phyloP scores from a whole-genome alignment of 2,888 invertebrate genomes.

The Steinernema scapterisci region DNA sequence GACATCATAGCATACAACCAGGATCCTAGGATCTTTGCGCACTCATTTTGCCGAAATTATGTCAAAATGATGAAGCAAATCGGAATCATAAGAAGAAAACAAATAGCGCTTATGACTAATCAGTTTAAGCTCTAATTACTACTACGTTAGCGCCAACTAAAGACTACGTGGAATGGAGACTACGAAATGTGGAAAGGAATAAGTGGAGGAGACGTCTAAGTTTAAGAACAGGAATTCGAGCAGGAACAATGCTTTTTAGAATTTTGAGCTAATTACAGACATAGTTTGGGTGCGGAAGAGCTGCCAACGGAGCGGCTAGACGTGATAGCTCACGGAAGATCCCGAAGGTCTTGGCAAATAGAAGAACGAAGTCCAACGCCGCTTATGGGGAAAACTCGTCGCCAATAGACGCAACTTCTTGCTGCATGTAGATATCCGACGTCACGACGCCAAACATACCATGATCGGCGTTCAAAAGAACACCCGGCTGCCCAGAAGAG shows the following conservation, averaged over 20 bases:
- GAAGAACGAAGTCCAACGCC: not conserved
- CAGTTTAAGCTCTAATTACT: slow-evolving; percentile 17
- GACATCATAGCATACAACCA: slow-evolving; percentile 3
- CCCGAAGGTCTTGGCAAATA: too few species aligned
- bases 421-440: slow-evolving; percentile 17
- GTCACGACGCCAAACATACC: slow-evolving; percentile 7
- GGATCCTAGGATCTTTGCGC: not conserved
- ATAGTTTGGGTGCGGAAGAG: not conserved
- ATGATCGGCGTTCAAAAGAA: not conserved
- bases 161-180: slow-evolving; percentile 9
- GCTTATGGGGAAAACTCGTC: not conserved
- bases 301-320: too few species aligned
- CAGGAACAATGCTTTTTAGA: too few species aligned
- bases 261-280: not conserved
- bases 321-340: too few species aligned
- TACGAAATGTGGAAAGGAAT: slow-evolving; percentile 12
- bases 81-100: slow-evolving; percentile 8
- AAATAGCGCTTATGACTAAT: not conserved
- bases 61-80: slow-evolving; percentile 12
- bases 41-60: not conserved
- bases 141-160: slow-evolving; percentile 1
- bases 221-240: not conserved
- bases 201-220: slow-evolving; percentile 2
- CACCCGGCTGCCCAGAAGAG: not conserved
- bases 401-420: not conserved